These are phyloP conservation scores for Neolamprologus brichardi DNA, from an alignment of 2,113 vertebrate genomes.

Conservation along the genomic window DNA sequence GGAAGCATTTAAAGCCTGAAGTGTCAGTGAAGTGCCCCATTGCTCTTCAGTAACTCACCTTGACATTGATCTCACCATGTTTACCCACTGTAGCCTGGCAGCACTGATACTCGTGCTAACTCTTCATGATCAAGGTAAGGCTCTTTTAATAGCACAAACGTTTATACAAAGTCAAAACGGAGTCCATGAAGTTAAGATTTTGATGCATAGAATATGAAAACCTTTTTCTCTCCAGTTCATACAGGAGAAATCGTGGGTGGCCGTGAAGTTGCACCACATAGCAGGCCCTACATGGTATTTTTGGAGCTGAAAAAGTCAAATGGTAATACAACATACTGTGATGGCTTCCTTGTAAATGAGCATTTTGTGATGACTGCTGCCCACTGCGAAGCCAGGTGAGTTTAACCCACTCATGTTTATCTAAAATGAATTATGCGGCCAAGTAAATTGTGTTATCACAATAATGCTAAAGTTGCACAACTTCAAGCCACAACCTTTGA, in stretches of 20 bases:
- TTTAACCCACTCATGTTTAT: neutral
- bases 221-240: neutral
- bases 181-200: neutral
- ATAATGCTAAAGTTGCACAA: neutral
- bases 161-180: neutral
- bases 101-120: neutral
- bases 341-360: conserved; percentile 51
- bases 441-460: neutral
- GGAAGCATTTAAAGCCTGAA: neutral
- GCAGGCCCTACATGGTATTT: conserved; percentile 53
- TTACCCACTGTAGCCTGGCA: neutral
- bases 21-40: neutral
- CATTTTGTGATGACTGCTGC: conserved; percentile 65
- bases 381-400: conserved; percentile 46
- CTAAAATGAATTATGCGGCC: neutral
- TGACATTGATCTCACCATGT: conserved; percentile 15
- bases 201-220: neutral
- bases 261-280: neutral
- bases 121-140: conserved; percentile 40
- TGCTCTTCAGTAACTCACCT: neutral
- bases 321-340: fast-evolving
- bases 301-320: fast-evolving
- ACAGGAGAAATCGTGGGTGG: conserved; percentile 29
- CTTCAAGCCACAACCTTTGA: neutral
- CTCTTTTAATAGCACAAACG: neutral